These are phyloP conservation scores for Dendrolimus houi DNA, from an alignment of 2,888 invertebrate genomes.

Conservation along the genomic window DNA sequence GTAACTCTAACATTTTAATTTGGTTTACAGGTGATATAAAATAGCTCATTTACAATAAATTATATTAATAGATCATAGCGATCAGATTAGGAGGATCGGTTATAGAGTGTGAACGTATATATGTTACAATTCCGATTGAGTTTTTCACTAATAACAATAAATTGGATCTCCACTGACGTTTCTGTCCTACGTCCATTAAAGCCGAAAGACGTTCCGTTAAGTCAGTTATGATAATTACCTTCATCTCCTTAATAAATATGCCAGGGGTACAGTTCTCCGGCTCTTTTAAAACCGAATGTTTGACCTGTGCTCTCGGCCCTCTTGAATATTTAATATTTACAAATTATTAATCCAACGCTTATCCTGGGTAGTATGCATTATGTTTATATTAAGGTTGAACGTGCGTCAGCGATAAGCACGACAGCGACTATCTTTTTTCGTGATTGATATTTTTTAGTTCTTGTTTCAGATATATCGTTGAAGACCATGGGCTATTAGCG, in stretches of 20 bases:
- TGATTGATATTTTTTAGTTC: too few species aligned
- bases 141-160: conserved; percentile 35
- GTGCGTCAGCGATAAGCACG: too few species aligned
- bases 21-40: conserved; percentile 18
- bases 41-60: conserved; percentile 35
- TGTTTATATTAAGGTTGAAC: too few species aligned
- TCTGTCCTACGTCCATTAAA: conserved; percentile 11
- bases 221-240: conserved; percentile 65
- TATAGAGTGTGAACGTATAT: conserved; percentile 29
- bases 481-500: too few species aligned
- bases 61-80: conserved; percentile 36
- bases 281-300: conserved; percentile 59
- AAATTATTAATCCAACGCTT: conserved; percentile 73
- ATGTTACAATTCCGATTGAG: conserved; percentile 31
- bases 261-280: conserved; percentile 50
- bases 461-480: too few species aligned
- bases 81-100: conserved; percentile 32
- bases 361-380: conserved; percentile 28
- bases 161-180: conserved; percentile 13
- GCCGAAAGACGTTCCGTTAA: conserved; percentile 15
- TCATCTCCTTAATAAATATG: conserved; percentile 66
- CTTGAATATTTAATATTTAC: conserved; percentile 75
- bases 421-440: too few species aligned
- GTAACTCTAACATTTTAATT: conserved; percentile 13
- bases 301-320: conserved; percentile 61